Conservation (phyloP, 2,888 invertebrate species). For the Drosophila picticornis region DNA sequence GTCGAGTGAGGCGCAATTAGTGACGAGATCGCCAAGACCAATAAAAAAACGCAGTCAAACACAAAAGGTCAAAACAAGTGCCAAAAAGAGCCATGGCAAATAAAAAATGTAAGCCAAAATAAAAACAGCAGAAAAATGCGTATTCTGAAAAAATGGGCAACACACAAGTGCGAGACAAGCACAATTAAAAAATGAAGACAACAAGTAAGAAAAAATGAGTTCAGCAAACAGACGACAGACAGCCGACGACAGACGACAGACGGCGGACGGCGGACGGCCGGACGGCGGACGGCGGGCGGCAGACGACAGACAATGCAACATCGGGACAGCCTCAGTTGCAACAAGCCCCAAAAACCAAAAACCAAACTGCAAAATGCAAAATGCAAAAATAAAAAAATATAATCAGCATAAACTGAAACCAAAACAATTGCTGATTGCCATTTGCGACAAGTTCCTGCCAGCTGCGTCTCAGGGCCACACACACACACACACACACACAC, state of each 20-base stretch:
- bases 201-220: constrained; percentile 44
- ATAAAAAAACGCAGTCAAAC: constrained; percentile 12
- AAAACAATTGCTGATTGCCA: constrained; percentile 27
- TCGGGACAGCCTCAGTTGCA: constrained; percentile 25
- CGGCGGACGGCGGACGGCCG: constrained; percentile 1
- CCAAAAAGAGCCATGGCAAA: constrained; percentile 47
- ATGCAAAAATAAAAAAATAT: constrained; percentile 19
- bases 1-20: constrained; percentile 24
- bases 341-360: constrained; percentile 3
- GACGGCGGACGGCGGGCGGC: background rate
- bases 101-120: constrained; percentile 18
- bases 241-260: background rate
- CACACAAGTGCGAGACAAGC: constrained; percentile 65
- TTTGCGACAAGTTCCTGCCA: constrained; percentile 44
- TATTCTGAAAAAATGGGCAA: constrained; percentile 49
- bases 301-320: constrained; percentile 8
- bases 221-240: constrained; percentile 52
- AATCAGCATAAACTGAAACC: constrained; percentile 16
- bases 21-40: constrained; percentile 22
- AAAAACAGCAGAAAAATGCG: constrained; percentile 49
- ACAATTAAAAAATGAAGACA: constrained; percentile 63
- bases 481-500: background rate
- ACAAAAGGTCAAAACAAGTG: constrained; percentile 54
- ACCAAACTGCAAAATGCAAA: constrained; percentile 9
- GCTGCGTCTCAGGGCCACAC: constrained; percentile 18